Conservation (phyloP, 1,140 invertebrate species). For the Pachyrhynchus sulphureomaculatus region DNA sequence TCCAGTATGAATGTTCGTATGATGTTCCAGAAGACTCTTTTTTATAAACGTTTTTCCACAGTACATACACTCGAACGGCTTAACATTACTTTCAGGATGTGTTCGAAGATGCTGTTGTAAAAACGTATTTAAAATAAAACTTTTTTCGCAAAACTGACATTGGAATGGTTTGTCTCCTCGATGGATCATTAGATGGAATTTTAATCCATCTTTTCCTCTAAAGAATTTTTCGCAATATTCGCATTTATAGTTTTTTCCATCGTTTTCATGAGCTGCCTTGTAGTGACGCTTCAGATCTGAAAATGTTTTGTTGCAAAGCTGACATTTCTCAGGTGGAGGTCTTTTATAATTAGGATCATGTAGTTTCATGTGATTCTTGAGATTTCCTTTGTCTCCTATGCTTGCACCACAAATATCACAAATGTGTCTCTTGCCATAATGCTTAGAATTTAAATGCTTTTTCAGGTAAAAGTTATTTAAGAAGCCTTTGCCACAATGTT, state of each 20-base stretch:
- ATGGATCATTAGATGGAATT: conserved; percentile 26
- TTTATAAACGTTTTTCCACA: conserved; percentile 56
- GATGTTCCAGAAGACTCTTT: conserved; percentile 57
- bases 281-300: conserved; percentile 60
- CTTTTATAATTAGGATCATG: conserved; percentile 59
- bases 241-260: conserved; percentile 27
- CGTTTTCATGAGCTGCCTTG: conserved; percentile 25
- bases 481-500: conserved; percentile 40
- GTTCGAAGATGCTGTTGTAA: conserved; percentile 23
- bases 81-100: conserved; percentile 25
- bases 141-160: conserved; percentile 24
- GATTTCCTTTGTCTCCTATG: conserved; percentile 64
- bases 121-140: conserved; percentile 21
- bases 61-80: conserved; percentile 46
- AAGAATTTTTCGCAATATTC: conserved; percentile 25
- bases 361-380: conserved; percentile 59
- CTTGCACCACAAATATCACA: conserved; percentile 63
- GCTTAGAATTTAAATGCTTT: conserved; percentile 23
- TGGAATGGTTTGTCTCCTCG: conserved; percentile 26
- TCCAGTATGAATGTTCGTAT: conserved; percentile 51
- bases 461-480: conserved; percentile 14
- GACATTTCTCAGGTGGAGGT: conserved; percentile 54
- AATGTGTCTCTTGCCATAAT: conserved; percentile 25
- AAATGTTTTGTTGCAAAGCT: conserved; percentile 35
- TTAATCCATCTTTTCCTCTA: conserved; percentile 19